Conservation (phyloP, 2,888 invertebrate species). For the Uloborus plumipes region DNA sequence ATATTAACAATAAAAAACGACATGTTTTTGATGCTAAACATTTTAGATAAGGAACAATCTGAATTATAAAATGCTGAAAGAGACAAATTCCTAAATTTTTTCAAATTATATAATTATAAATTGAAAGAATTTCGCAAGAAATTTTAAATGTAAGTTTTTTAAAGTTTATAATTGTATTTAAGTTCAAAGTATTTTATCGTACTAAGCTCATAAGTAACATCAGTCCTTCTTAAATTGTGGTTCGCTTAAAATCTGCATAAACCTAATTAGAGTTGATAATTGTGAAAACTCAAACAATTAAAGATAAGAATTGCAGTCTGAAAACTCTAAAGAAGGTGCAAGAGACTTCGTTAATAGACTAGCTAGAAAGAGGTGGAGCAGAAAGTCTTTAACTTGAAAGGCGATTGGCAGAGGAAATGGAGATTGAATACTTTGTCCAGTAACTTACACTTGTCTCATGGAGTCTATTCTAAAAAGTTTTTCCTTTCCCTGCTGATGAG, state of each 20-base stretch:
- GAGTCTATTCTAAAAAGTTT: slow-evolving; percentile 26
- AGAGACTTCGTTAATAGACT: slow-evolving; percentile 46
- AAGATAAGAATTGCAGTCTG: slow-evolving; percentile 38
- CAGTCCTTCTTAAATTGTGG: not conserved
- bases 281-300: slow-evolving; percentile 50
- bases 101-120: too few relatives aligned
- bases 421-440: slow-evolving; percentile 51
- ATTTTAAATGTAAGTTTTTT: too few relatives aligned
- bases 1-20: too few relatives aligned
- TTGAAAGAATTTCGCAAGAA: too few relatives aligned
- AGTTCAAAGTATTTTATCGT: too few relatives aligned
- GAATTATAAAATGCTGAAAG: too few relatives aligned
- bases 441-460: slow-evolving; percentile 31
- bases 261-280: slow-evolving; percentile 54
- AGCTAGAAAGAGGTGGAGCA: slow-evolving; percentile 45
- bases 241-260: slow-evolving; percentile 54
- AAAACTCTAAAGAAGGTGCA: slow-evolving; percentile 49
- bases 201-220: too few relatives aligned
- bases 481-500: slow-evolving; percentile 40
- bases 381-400: slow-evolving; percentile 45
- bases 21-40: too few relatives aligned
- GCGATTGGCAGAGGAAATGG: slow-evolving; percentile 47
- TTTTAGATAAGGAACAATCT: too few relatives aligned
- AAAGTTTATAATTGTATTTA: too few relatives aligned
- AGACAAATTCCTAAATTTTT: too few relatives aligned